phyloP scores from a whole-genome alignment of 1,140 invertebrate species.

The Mamestra configurata region DNA sequence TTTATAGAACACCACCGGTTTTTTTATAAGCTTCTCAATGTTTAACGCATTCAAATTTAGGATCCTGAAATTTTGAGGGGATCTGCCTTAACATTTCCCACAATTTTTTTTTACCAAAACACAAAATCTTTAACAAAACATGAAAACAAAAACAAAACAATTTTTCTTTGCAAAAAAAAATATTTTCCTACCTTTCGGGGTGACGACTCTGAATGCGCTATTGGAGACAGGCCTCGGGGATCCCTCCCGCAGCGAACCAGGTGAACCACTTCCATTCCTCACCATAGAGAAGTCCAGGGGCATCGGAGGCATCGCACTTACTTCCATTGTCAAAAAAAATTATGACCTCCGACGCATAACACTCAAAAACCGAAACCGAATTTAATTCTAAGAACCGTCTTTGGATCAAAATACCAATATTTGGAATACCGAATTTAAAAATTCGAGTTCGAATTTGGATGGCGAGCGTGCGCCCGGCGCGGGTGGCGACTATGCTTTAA shows the following conservation, averaged over 20 bases:
- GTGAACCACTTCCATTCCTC: slow-evolving; percentile 74
- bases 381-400: slow-evolving; percentile 1
- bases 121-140: neutral
- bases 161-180: neutral
- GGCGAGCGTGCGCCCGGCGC: slow-evolving; percentile 77
- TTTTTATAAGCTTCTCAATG: neutral
- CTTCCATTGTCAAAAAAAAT: slow-evolving; percentile 81
- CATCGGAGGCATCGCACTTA: slow-evolving; percentile 88
- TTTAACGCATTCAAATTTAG: too few species aligned
- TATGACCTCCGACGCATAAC: slow-evolving; percentile 58
- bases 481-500: slow-evolving; percentile 81
- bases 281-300: slow-evolving; percentile 88
- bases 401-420: neutral
- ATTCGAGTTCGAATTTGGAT: slow-evolving; percentile 63
- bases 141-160: slow-evolving; percentile 26
- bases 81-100: neutral
- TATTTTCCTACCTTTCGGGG: slow-evolving; percentile 80
- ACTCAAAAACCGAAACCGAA: slow-evolving; percentile 46
- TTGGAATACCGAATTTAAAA: slow-evolving; percentile 58
- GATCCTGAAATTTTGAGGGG: neutral
- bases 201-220: slow-evolving; percentile 87
- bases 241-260: slow-evolving; percentile 69
- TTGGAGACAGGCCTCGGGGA: slow-evolving; percentile 83
- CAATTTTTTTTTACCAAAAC: neutral
- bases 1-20: neutral